Evolutionary conservation across 2,888 invertebrate species (phyloP).

Genomic region (Hemicrepidius hirtus): DNA sequence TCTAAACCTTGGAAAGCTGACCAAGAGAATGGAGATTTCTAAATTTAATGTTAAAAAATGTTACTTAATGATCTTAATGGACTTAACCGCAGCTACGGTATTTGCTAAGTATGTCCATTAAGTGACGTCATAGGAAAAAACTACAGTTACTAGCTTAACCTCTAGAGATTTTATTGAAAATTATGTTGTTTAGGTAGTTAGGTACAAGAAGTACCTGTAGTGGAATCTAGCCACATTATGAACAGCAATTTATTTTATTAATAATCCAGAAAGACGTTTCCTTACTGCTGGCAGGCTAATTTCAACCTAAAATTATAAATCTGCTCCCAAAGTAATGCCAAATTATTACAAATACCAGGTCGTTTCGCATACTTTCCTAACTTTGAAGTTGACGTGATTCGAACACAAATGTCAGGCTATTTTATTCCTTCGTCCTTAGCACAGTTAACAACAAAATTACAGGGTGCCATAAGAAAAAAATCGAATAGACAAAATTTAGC

Average conservation of each 20-base stretch:
- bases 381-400: conserved; percentile 16
- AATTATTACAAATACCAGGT: conserved; percentile 29
- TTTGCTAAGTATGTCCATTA: background rate
- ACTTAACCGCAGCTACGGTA: background rate
- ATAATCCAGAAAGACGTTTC: conserved; percentile 45
- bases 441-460: background rate
- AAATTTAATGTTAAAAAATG: background rate
- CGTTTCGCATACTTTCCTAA: conserved; percentile 27
- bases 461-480: background rate
- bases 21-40: background rate
- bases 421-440: conserved; percentile 1
- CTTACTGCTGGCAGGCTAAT: conserved; percentile 37
- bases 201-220: conserved; percentile 5
- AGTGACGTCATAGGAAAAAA: conserved; percentile 5
- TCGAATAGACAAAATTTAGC: background rate
- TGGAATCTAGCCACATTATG: conserved; percentile 25
- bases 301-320: conserved; percentile 41
- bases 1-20: conserved; percentile 25
- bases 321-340: conserved; percentile 28
- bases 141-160: background rate
- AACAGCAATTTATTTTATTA: conserved; percentile 39
- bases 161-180: background rate
- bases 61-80: background rate
- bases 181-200: background rate
- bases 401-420: conserved; percentile 9